phyloP scores from a whole-genome alignment of 2,797 vertebrate species.

The Melanotaenia pygmaea region DNA sequence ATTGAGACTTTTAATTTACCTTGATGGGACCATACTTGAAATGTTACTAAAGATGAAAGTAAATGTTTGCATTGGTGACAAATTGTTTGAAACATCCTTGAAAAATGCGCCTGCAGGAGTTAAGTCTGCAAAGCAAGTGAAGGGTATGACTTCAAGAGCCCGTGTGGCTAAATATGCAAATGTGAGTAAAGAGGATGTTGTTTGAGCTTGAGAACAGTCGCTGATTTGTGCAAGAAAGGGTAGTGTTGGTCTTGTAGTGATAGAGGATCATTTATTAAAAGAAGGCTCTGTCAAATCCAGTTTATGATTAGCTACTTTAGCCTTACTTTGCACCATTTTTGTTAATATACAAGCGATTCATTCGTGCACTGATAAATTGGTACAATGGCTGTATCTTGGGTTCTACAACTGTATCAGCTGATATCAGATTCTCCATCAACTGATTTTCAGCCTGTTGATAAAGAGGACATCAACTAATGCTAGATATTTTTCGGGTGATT shows the following conservation, averaged over 20 bases:
- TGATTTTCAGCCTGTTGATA: no score
- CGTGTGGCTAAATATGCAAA: not conserved
- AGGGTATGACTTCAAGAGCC: not conserved
- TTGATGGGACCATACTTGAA: not conserved
- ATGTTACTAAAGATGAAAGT: not conserved
- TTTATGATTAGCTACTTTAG: no score
- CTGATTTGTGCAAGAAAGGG: not conserved
- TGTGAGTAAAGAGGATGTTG: not conserved
- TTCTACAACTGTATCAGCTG: no score
- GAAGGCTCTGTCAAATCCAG: no score
- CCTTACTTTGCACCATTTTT: no score
- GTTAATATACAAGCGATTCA: no score
- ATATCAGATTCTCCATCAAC: no score
- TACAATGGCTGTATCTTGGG: no score
- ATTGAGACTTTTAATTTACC: constrained; percentile 11
- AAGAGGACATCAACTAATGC: no score
- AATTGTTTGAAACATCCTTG: not conserved
- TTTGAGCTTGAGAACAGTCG: not conserved
- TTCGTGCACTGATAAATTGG: not conserved
- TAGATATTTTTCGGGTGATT: no score
- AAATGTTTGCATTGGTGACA: constrained; percentile 26
- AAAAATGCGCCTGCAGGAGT: not conserved
- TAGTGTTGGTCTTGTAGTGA: not conserved
- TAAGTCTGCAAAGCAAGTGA: not conserved
- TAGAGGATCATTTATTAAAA: not conserved